Conservation (phyloP, 2,888 invertebrate genomes). For the Acanthacorydalis orientalis region DNA sequence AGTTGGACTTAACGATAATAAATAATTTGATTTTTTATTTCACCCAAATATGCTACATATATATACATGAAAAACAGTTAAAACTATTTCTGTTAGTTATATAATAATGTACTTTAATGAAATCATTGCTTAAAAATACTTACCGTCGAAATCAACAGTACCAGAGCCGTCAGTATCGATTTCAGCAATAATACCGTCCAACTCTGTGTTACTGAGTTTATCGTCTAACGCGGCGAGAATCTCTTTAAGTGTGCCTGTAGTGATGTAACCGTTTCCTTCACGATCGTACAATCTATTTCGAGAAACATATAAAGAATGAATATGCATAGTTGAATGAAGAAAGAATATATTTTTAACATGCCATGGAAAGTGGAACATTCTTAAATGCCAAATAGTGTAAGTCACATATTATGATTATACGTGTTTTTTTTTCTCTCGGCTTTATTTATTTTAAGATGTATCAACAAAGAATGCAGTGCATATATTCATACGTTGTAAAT, state of each 20-base stretch:
- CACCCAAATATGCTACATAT: too few relatives aligned
- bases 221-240: conserved; percentile 87
- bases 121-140: conserved; percentile 10
- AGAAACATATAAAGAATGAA: conserved; percentile 5
- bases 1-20: too few relatives aligned
- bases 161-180: conserved; percentile 97
- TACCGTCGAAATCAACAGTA: conserved; percentile 97
- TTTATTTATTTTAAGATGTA: too few relatives aligned
- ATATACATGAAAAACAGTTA: too few relatives aligned
- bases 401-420: too few relatives aligned
- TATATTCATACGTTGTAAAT: too few relatives aligned
- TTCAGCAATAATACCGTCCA: conserved; percentile 94
- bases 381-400: too few relatives aligned
- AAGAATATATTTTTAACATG: neutral
- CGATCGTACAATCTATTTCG: conserved; percentile 70
- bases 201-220: conserved; percentile 77
- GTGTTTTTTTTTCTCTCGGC: too few relatives aligned
- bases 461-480: too few relatives aligned
- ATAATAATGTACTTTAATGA: neutral
- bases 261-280: conserved; percentile 89
- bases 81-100: too few relatives aligned
- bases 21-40: too few relatives aligned
- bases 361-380: too few relatives aligned
- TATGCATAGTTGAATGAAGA: conserved; percentile 1
- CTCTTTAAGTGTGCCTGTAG: conserved; percentile 79